Conservation (phyloP, 1,140 invertebrate genomes). For the Paracyclopina nana region DNA sequence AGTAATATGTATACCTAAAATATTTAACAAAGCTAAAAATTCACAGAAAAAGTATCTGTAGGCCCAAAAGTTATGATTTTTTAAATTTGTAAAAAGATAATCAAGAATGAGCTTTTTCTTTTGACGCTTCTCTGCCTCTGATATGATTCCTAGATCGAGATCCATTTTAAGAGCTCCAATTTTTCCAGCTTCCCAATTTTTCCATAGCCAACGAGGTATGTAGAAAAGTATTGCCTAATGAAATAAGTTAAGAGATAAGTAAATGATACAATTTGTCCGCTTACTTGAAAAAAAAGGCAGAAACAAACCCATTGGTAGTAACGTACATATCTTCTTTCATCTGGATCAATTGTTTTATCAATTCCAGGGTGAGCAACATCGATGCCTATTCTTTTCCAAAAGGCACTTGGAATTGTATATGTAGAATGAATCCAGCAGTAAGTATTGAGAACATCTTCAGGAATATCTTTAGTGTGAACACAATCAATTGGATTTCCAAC, state of each 20-base stretch:
- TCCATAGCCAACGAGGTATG: constrained; percentile 71
- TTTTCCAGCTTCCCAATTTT: constrained; percentile 65
- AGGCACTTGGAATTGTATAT: constrained; percentile 55
- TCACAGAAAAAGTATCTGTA: constrained; percentile 87
- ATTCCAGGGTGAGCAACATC: constrained; percentile 25
- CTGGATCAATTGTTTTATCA: constrained; percentile 22
- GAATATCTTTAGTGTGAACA: constrained; percentile 72
- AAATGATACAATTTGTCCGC: constrained; percentile 19
- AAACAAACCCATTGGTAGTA: constrained; percentile 95
- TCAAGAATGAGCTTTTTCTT: constrained; percentile 86
- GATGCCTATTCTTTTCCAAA: constrained; percentile 27
- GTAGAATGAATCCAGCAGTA: constrained; percentile 93
- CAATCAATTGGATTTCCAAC: constrained; percentile 85
- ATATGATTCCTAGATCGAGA: constrained; percentile 38
- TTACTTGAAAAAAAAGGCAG: constrained; percentile 82
- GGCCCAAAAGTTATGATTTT: constrained; percentile 88
- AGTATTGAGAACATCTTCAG: constrained; percentile 67
- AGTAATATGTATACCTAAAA: constrained; percentile 71
- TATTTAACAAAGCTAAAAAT: constrained; percentile 63
- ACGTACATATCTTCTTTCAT: constrained; percentile 30
- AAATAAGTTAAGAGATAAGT: constrained; percentile 38
- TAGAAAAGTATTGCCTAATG: constrained; percentile 69
- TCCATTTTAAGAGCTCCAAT: constrained; percentile 68
- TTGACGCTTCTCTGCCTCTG: constrained; percentile 78
- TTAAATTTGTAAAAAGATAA: constrained; percentile 74